Base-by-base conservation (phyloP, 1,140 invertebrate genomes). In the Drosophila gunungcola region DNA sequence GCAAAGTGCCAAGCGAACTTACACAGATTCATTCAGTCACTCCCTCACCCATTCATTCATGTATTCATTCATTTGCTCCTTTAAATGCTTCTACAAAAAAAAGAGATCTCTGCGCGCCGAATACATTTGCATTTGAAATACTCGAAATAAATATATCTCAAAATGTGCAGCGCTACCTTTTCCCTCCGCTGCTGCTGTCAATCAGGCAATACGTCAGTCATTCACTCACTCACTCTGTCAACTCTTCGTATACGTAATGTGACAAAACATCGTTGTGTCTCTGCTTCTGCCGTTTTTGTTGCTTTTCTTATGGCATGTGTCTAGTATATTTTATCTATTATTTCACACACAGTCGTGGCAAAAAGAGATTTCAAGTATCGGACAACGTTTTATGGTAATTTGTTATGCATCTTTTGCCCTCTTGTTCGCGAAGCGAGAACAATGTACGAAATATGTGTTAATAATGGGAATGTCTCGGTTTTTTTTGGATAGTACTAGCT, bases 1-100 rank as follows among this genome's bases (percentile, higher is more conserved):
- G 83, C 83, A 88, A 52, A 86, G 72, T 86, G 83, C 83, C 83
- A 86, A 81, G 83, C 76, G 48, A 89, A 86, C 76, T 89, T 89
- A 82, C 79, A 86, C 79, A 88, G 75, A 79, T 76, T 82, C 83
- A 89, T 80, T 86, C 64, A 42, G 13, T 78, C 63, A 34, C 51
- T 46, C 45, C 51, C 52, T 39, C 52, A 39, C 25, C 16, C 63
- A 49, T 21, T 43, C 62, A 67, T 72, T 75, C 78, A 64, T 63
- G 73, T 69, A 73, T 63, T 57, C 75, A 76, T 73, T 73, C 72
- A 74, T 62, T 76, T 52, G 62, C 77, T 64, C 54, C 60, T 51
- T 74, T 57, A 21, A 54, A 54, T 63, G 72, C 73, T 63, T 49
- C 64, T 58, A 64, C 32, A 62, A 38, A 51, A 55, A 57, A 53